Percentiles rank a stretch among this genome's conserved stretches.
phyloP scores from a whole-genome alignment of 2,797 vertebrate genomes.

The Pantherophis vulpinus region DNA sequence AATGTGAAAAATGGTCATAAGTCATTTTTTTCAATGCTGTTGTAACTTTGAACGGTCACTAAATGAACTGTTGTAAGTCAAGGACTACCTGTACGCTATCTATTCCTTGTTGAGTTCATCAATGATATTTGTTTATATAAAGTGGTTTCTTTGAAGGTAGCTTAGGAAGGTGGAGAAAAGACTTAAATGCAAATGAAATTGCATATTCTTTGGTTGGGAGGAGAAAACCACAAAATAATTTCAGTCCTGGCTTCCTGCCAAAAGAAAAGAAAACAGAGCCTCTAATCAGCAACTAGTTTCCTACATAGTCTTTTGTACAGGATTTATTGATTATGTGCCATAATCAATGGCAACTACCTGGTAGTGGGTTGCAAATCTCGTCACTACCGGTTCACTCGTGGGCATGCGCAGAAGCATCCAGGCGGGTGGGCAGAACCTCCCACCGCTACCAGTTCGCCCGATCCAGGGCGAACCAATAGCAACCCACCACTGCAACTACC shows the following conservation, averaged over 20 bases:
- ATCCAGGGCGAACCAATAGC: no score
- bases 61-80: not conserved
- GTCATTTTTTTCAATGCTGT: not conserved
- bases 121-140: not conserved
- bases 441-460: no score
- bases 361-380: no score
- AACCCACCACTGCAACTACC: no score
- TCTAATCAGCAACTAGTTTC: not conserved
- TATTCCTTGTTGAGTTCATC: not conserved
- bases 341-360: no score
- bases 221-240: not conserved
- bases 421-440: no score
- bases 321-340: not conserved
- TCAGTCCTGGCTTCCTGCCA: not conserved
- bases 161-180: not conserved
- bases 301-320: not conserved
- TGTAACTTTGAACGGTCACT: not conserved
- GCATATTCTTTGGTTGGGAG: not conserved
- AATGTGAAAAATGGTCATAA: not conserved
- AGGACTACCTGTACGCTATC: not conserved
- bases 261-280: not conserved
- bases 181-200: not conserved
- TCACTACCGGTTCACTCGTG: no score
- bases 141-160: not conserved
- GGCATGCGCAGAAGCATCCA: no score